A percentile compares a stretch with the other conserved stretches of the same genome.
These are phyloP conservation scores for Mallotus villosus DNA, from an alignment of 2,797 vertebrate genomes.

Conservation along the genomic window DNA sequence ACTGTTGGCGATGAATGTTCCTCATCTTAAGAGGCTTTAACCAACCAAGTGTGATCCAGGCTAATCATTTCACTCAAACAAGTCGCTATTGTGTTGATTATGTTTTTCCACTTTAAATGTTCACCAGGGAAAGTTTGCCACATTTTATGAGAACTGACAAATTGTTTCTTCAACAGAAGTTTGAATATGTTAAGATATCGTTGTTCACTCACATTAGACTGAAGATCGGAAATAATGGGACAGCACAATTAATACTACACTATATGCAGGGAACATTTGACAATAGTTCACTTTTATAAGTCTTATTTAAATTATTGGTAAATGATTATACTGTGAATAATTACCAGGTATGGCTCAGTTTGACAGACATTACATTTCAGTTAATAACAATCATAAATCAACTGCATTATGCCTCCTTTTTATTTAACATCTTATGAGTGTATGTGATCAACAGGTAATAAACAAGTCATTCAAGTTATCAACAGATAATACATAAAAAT, in stretches of 20 bases:
- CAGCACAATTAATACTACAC: no score
- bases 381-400: no score
- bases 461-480: neutral
- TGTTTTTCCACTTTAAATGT: slow-evolving; percentile 54
- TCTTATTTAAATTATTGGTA: no score
- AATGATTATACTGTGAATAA: no score
- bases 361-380: no score
- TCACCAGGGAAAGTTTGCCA: slow-evolving; percentile 26
- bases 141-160: slow-evolving; percentile 20
- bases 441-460: no score
- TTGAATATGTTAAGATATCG: neutral
- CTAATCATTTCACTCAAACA: slow-evolving; percentile 77
- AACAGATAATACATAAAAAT: neutral
- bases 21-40: slow-evolving; percentile 74
- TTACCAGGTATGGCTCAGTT: no score
- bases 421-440: no score
- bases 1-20: slow-evolving; percentile 61
- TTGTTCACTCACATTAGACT: neutral
- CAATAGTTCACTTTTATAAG: no score
- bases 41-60: slow-evolving; percentile 75
- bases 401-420: no score
- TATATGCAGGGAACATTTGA: no score
- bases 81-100: slow-evolving; percentile 76
- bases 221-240: neutral
- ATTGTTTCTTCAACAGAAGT: slow-evolving; percentile 5